A percentile compares a stretch with the other conserved stretches of the same genome.
Evolutionary conservation across 2,113 vertebrate species (phyloP).

Genomic region (Ptyas mucosa): DNA sequence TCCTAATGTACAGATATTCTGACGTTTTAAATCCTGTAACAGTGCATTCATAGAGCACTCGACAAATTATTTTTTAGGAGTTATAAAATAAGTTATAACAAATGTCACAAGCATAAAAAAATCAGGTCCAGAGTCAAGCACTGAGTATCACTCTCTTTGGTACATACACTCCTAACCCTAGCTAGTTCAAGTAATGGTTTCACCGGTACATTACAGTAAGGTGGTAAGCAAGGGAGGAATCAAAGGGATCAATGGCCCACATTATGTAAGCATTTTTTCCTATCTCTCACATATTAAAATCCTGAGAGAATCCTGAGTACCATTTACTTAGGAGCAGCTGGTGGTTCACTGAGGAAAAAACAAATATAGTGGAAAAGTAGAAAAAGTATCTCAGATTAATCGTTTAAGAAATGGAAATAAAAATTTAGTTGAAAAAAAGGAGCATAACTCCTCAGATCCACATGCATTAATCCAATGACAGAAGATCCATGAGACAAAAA

Average conservation of each 20-base stretch:
- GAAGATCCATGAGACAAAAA: slow-evolving; percentile 44
- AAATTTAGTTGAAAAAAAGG: slow-evolving; percentile 53
- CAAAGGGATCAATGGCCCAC: slow-evolving; percentile 60
- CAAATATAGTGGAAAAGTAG: slow-evolving; percentile 46
- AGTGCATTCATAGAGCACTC: slow-evolving; percentile 48
- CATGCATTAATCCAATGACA: slow-evolving; percentile 40
- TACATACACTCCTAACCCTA: slow-evolving; percentile 67
- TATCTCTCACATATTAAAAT: slow-evolving; percentile 62
- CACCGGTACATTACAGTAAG: slow-evolving; percentile 43
- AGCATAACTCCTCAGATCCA: slow-evolving; percentile 37
- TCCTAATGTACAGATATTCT: background rate
- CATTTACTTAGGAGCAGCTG: slow-evolving; percentile 60
- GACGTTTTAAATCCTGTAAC: slow-evolving; percentile 31
- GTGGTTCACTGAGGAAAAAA: slow-evolving; percentile 53
- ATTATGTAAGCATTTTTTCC: slow-evolving; percentile 48
- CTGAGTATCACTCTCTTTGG: slow-evolving; percentile 70
- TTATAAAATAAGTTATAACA: slow-evolving; percentile 76
- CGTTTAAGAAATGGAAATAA: slow-evolving; percentile 45
- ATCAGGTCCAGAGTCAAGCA: slow-evolving; percentile 64
- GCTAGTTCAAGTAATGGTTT: slow-evolving; percentile 67
- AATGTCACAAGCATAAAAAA: slow-evolving; percentile 58
- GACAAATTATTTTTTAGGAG: slow-evolving; percentile 64
- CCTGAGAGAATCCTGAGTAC: slow-evolving; percentile 75
- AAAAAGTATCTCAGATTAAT: slow-evolving; percentile 39
- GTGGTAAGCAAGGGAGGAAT: slow-evolving; percentile 50